Evolutionary conservation across 2,797 vertebrate species (phyloP).

Genomic region (Typhlichthys eigenmanni): DNA sequence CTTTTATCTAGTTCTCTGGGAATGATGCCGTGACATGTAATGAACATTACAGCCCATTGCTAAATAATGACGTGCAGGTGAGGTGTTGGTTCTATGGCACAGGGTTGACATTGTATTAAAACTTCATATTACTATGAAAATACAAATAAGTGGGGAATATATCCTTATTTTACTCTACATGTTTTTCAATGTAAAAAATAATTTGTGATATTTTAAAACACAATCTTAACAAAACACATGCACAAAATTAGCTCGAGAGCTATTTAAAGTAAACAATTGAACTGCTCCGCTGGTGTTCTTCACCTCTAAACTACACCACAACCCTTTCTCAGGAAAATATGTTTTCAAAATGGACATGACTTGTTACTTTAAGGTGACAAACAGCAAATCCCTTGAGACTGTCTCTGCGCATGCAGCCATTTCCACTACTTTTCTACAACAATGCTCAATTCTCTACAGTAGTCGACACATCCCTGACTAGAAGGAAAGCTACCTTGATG

Average conservation of each 20-base stretch:
- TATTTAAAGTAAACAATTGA: not conserved
- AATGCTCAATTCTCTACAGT: conserved; percentile 11
- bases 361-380: conserved; percentile 26
- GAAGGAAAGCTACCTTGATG: conserved; percentile 19
- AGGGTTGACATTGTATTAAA: conserved; percentile 2
- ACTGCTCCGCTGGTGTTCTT: not conserved
- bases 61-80: conserved; percentile 20
- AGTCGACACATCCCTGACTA: conserved; percentile 5
- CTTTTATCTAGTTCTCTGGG: conserved; percentile 40
- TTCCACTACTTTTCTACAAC: conserved; percentile 1
- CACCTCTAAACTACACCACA: not conserved
- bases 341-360: conserved; percentile 16
- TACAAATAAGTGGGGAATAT: not conserved
- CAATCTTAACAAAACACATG: too few species aligned
- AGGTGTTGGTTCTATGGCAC: conserved; percentile 3
- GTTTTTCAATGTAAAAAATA: not conserved
- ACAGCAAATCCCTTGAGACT: not conserved
- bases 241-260: not conserved
- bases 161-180: not conserved
- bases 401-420: not conserved
- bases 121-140: not conserved
- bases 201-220: too few species aligned
- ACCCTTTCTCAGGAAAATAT: not conserved
- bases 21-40: conserved; percentile 37
- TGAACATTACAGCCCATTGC: conserved; percentile 42